Percentiles rank a stretch among this genome's conserved stretches.
phyloP scores from a whole-genome alignment of 2,797 vertebrate genomes.

The Eulemur mongoz region DNA sequence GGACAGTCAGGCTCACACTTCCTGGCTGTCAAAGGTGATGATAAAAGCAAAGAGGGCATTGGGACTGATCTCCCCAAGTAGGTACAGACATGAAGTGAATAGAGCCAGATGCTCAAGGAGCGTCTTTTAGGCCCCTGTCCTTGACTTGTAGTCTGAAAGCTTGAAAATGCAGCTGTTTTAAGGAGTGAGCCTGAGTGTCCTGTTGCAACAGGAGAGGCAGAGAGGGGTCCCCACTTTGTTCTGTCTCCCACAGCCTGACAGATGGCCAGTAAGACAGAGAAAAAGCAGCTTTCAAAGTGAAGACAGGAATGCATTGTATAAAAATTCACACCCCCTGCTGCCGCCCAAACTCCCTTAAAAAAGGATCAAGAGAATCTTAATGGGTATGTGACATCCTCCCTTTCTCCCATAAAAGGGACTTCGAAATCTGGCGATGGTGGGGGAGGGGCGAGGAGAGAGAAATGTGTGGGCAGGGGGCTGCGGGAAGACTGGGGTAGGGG shows the following conservation, averaged over 20 bases:
- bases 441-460: slow-evolving; percentile 62
- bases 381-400: slow-evolving; percentile 73
- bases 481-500: neutral
- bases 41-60: neutral
- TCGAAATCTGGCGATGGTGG: slow-evolving; percentile 57
- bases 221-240: slow-evolving; percentile 9
- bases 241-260: slow-evolving; percentile 63
- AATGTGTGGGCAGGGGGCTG: slow-evolving; percentile 48
- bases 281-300: slow-evolving; percentile 73
- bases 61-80: neutral
- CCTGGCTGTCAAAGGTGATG: slow-evolving; percentile 41
- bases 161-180: neutral
- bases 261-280: slow-evolving; percentile 72
- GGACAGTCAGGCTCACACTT: slow-evolving; percentile 44
- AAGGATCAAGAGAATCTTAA: slow-evolving; percentile 80
- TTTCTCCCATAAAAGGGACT: slow-evolving; percentile 77
- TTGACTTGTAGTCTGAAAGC: neutral
- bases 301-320: slow-evolving; percentile 83
- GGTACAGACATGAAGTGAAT: neutral
- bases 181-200: slow-evolving; percentile 21
- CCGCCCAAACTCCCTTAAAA: slow-evolving; percentile 82
- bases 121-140: neutral
- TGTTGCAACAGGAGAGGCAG: neutral
- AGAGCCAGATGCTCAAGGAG: neutral
- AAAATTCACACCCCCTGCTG: slow-evolving; percentile 82